Evolutionary conservation across 1,140 invertebrate genomes (phyloP).

Genomic region (Cydia strobilella): DNA sequence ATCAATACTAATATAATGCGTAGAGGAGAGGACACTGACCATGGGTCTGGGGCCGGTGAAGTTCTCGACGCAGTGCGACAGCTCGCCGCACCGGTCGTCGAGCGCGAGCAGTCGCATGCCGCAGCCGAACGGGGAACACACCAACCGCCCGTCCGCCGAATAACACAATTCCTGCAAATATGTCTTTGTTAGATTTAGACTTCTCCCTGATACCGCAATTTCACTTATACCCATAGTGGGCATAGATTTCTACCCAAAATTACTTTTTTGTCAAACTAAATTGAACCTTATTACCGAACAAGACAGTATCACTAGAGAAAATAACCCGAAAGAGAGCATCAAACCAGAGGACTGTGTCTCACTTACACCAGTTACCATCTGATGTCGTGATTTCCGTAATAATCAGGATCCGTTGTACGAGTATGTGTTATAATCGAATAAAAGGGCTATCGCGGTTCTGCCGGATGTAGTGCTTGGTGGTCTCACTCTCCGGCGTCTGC

Average conservation of each 20-base stretch:
- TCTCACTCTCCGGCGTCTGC: conserved; percentile 45
- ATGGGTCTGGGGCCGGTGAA: conserved; percentile 59
- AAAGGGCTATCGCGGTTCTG: conserved; percentile 82
- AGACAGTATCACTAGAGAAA: too few relatives aligned
- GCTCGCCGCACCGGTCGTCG: conserved; percentile 87
- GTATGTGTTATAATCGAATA: too few relatives aligned
- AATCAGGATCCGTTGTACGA: too few relatives aligned
- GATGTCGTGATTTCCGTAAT: too few relatives aligned
- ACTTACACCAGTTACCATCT: too few relatives aligned
- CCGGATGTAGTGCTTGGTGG: conserved; percentile 77
- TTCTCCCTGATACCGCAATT: too few relatives aligned
- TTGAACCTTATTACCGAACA: too few relatives aligned
- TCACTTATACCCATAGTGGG: too few relatives aligned
- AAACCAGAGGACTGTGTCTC: too few relatives aligned
- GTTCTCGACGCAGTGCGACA: conserved; percentile 85
- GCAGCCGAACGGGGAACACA: conserved; percentile 93
- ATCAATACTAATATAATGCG: background rate
- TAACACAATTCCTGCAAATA: conserved; percentile 88
- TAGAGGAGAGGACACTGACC: background rate
- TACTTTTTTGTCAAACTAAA: too few relatives aligned
- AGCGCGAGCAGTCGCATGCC: conserved; percentile 92
- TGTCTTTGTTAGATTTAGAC: background rate
- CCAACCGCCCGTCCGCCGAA: conserved; percentile 91
- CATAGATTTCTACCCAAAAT: too few relatives aligned
- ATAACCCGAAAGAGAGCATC: too few relatives aligned